These are phyloP conservation scores for Metopolophium dirhodum DNA, from an alignment of 1,140 invertebrate genomes.

Conservation along the genomic window DNA sequence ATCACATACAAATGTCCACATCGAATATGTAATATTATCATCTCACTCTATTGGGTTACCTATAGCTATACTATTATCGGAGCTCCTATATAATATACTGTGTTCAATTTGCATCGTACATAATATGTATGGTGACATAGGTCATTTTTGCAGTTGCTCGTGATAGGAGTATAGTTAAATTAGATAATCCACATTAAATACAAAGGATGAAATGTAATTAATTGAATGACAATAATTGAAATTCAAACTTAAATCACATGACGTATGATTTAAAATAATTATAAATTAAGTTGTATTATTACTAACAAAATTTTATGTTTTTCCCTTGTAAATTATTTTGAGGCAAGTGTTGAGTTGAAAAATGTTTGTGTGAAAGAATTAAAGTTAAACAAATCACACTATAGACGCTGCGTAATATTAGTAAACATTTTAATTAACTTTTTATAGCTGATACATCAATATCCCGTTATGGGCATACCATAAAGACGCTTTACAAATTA, in stretches of 20 bases:
- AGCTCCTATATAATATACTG: background rate
- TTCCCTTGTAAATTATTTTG: background rate
- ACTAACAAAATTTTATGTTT: background rate
- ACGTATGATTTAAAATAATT: background rate
- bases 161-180: background rate
- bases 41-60: background rate
- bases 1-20: background rate
- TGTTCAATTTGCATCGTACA: background rate
- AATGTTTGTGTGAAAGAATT: background rate
- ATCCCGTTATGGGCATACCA: background rate
- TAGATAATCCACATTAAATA: background rate
- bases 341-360: background rate
- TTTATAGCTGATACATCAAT: background rate
- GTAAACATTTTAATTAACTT: slow-evolving; percentile 1
- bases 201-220: background rate
- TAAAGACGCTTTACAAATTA: background rate
- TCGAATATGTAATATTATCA: background rate
- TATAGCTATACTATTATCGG: background rate
- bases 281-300: background rate
- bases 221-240: background rate
- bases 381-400: background rate
- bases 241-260: background rate
- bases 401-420: background rate
- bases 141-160: background rate
- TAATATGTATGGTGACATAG: no score